These are phyloP conservation scores for Brachyptera putata DNA, from an alignment of 2,888 invertebrate genomes.

Conservation along the genomic window DNA sequence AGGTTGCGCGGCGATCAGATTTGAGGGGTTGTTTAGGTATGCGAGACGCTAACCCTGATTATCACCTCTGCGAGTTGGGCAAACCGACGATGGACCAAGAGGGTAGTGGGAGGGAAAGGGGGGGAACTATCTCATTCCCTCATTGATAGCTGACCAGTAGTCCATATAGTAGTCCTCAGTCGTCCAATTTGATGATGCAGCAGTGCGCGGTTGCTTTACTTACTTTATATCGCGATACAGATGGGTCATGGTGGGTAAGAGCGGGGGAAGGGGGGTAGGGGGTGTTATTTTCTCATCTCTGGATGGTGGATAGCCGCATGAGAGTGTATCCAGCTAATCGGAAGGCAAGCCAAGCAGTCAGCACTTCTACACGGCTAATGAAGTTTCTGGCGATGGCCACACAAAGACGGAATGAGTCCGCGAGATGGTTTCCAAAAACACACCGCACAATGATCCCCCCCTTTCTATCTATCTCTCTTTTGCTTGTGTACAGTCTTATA, in stretches of 20 bases:
- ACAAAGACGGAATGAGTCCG: conserved; percentile 24
- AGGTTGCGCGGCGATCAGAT: not conserved
- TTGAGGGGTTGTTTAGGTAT: conserved; percentile 20
- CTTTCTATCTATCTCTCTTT: conserved; percentile 18
- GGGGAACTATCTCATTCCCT: conserved; percentile 12
- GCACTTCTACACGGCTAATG: conserved; percentile 33
- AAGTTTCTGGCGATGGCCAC: conserved; percentile 28
- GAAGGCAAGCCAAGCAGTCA: conserved; percentile 32
- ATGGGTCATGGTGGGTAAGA: conserved; percentile 2
- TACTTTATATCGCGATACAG: conserved; percentile 8
- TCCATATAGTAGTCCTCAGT: too few species aligned
- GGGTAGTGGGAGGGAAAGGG: too few species aligned
- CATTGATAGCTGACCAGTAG: conserved; percentile 31
- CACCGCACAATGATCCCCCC: conserved; percentile 5
- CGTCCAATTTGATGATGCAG: conserved; percentile 29
- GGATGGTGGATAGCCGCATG: conserved; percentile 19
- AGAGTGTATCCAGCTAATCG: conserved; percentile 31
- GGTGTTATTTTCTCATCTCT: conserved; percentile 33
- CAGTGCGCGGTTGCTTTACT: conserved; percentile 2
- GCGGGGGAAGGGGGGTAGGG: conserved; percentile 21
- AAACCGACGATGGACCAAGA: conserved; percentile 14
- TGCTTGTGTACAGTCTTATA: too few species aligned
- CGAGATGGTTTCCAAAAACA: conserved; percentile 16
- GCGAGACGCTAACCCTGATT: conserved; percentile 18
- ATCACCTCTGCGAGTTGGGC: conserved; percentile 18